Evolutionary conservation across 2,888 invertebrate genomes (phyloP).

Genomic region (Sesamia inferens): DNA sequence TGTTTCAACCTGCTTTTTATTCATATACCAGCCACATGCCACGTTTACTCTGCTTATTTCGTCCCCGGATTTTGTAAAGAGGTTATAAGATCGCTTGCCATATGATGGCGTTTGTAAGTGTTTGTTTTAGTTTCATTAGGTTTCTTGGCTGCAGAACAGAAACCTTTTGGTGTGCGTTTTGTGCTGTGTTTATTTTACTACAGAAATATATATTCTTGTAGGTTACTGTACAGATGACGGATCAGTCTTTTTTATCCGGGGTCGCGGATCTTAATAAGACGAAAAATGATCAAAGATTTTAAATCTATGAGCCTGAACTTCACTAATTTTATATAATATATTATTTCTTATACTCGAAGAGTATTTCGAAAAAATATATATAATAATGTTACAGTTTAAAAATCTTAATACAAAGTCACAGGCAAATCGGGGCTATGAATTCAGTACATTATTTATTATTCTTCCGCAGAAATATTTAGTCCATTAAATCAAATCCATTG

Average conservation of each 20-base stretch:
- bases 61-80: conserved; percentile 24
- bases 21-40: conserved; percentile 38
- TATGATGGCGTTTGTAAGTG: conserved; percentile 23
- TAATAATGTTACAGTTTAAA: not conserved
- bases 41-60: conserved; percentile 36
- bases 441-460: not conserved
- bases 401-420: not conserved
- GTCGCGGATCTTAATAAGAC: too few relatives aligned
- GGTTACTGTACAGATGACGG: not conserved
- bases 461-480: not conserved
- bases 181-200: not conserved
- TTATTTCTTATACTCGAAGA: too few relatives aligned
- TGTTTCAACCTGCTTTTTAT: conserved; percentile 37
- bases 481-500: not conserved
- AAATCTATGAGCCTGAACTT: not conserved
- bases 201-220: not conserved
- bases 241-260: too few relatives aligned
- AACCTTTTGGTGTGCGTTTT: not conserved
- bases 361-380: not conserved
- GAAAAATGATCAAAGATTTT: too few relatives aligned
- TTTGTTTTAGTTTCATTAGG: conserved; percentile 8
- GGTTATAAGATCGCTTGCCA: conserved; percentile 21
- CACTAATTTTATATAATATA: too few relatives aligned
- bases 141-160: not conserved
- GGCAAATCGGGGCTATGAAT: not conserved